Base-by-base conservation (phyloP, 2,797 vertebrate species). In the Vipera ursinii region DNA sequence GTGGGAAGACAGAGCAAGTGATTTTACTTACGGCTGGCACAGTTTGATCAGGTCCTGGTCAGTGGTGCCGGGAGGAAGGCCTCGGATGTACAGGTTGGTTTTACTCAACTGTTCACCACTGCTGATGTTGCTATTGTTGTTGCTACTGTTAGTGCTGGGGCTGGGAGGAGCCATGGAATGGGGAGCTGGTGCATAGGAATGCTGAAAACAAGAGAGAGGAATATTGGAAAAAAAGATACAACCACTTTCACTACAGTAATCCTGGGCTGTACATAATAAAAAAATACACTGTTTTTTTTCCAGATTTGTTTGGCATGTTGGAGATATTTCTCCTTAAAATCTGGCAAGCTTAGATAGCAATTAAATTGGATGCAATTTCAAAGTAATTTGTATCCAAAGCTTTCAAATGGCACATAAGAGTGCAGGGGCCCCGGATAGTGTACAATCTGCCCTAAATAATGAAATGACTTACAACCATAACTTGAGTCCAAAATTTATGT, bases 11-110 rank as follows among this genome's bases (percentile, higher is more conserved):
- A 60, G 91, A 2, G 28, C 0, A 8, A 94, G 57, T n/a, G 63
- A 28, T 88, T 3, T 86, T 93, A 99, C 99, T 99, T 98, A 99
- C 99, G 99, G 99, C 98, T 99, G 99, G 98, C 99, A 99, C 96
- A 99, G 98, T 97, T 99, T 99, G 98, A 99, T 99, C 94, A 99
- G 99, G 98, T 99, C 99, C 98, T 99, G 99, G 98, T 99, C 99
- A 9, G 99, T 99, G 97, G 99, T 99, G 97, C 98, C 99, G 78
- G 99, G 99, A 20, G 99, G 99, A 97, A 99, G 98, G 96, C 99
- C 99, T 96, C 99, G 98, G 96, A 99, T 99, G 95, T 99, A 99
- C 97, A 99, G 98, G 98, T 99, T 99, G 97, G 99, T 99, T 98
- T 99, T 99, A 98, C 99, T 99, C 98, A 99, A 98, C 98, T 99